These are phyloP conservation scores for Tenthredo distinguenda DNA, from an alignment of 2,888 invertebrate genomes.

Conservation along the genomic window DNA sequence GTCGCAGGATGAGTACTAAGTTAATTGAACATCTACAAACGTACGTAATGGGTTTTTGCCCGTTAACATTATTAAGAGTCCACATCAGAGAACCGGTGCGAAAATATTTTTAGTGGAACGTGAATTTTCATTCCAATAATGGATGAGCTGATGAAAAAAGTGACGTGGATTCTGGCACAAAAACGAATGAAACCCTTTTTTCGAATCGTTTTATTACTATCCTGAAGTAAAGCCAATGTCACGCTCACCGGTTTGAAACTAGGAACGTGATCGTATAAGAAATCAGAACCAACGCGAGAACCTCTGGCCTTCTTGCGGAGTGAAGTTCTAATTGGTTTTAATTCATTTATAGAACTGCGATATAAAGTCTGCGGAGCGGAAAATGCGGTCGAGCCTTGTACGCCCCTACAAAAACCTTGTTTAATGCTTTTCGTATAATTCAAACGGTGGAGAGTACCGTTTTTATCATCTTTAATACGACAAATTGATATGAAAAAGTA, in stretches of 20 bases:
- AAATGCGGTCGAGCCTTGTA: background rate
- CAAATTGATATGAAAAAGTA: background rate
- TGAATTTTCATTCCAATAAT: background rate
- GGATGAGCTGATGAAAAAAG: background rate
- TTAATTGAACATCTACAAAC: background rate
- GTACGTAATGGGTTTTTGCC: background rate
- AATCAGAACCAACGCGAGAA: background rate
- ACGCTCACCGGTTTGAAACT: background rate
- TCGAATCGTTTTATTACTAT: background rate
- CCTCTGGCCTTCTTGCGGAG: background rate
- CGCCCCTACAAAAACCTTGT: background rate
- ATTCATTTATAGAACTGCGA: background rate
- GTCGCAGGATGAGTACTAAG: background rate
- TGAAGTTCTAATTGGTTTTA: constrained; percentile 29
- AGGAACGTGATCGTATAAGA: background rate
- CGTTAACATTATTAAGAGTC: background rate
- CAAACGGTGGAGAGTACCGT: background rate
- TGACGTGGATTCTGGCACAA: background rate
- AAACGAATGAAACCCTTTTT: background rate
- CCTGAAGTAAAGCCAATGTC: background rate
- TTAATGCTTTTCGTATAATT: background rate
- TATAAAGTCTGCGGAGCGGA: background rate
- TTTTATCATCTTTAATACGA: background rate
- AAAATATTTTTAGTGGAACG: background rate
- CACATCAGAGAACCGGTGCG: background rate